Evolutionary conservation across 2,888 invertebrate species (phyloP).

Genomic region (Pseudolycoriella hygida): DNA sequence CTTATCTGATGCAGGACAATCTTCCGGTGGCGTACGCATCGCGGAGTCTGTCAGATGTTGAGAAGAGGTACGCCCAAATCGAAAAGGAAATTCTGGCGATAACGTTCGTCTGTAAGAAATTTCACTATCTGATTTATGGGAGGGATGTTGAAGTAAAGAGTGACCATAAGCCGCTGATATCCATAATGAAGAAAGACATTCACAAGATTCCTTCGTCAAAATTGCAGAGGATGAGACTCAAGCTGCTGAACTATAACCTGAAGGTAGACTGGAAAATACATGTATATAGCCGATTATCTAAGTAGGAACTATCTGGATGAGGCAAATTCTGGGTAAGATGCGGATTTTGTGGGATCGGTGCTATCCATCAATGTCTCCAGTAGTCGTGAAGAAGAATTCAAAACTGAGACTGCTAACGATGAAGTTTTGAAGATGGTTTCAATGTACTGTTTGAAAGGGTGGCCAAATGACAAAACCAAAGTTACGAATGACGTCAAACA

Average conservation of each 20-base stretch:
- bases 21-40: conserved; percentile 20
- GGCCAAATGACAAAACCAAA: conserved; percentile 8
- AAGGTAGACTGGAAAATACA: conserved; percentile 10
- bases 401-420: too few species aligned
- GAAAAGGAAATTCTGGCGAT: too few species aligned
- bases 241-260: conserved; percentile 15
- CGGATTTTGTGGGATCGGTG: conserved; percentile 9
- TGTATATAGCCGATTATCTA: conserved; percentile 10
- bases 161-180: too few species aligned
- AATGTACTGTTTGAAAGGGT: too few species aligned
- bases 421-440: too few species aligned
- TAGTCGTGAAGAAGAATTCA: too few species aligned
- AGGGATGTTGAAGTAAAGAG: too few species aligned
- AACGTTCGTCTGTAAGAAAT: too few species aligned
- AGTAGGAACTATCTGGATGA: conserved; percentile 11
- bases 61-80: conserved; percentile 21
- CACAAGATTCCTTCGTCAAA: conserved; percentile 12
- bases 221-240: conserved; percentile 16
- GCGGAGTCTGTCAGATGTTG: conserved; percentile 15
- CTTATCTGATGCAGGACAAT: conserved; percentile 18
- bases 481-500: conserved; percentile 7
- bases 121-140: too few species aligned
- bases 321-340: conserved; percentile 8
- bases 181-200: too few species aligned
- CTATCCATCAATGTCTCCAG: conserved; percentile 8